Evolutionary conservation across 1,140 invertebrate genomes (phyloP).

Genomic region (Brachionus plicatilis): DNA sequence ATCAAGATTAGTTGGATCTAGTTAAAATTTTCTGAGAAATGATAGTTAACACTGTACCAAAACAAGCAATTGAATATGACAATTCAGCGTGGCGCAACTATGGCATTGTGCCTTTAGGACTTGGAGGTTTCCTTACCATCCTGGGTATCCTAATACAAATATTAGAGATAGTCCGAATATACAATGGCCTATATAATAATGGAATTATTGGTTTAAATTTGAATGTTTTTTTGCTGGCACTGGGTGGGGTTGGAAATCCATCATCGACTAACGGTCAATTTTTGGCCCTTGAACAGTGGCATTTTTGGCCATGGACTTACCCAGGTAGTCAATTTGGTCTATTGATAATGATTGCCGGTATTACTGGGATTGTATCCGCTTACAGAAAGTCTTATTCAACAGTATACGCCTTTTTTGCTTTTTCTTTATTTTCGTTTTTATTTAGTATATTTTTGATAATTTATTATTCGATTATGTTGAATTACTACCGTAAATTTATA

Average conservation of each 20-base stretch:
- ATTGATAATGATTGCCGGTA: not conserved
- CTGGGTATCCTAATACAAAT: not conserved
- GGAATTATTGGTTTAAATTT: not conserved
- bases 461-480: slow-evolving; percentile 34
- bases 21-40: not conserved
- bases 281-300: not conserved
- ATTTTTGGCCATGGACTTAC: slow-evolving; percentile 19
- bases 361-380: not conserved
- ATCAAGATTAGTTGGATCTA: not conserved
- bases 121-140: not conserved
- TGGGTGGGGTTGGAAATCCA: not conserved
- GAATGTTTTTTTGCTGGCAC: not conserved
- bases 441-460: slow-evolving; percentile 19
- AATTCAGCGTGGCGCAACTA: not conserved
- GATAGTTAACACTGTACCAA: not conserved
- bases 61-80: not conserved
- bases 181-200: not conserved
- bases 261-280: not conserved
- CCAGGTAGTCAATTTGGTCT: not conserved
- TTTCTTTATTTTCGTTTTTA: slow-evolving; percentile 5
- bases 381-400: slow-evolving; percentile 14
- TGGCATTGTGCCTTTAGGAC: not conserved
- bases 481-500: not conserved
- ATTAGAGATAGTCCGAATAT: slow-evolving; percentile 12
- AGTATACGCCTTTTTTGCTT: slow-evolving; percentile 6